A percentile compares a stretch with the other conserved stretches of the same genome.
These are phyloP conservation scores for Vesta saturnalis DNA, from an alignment of 2,888 invertebrate species.

Conservation along the genomic window DNA sequence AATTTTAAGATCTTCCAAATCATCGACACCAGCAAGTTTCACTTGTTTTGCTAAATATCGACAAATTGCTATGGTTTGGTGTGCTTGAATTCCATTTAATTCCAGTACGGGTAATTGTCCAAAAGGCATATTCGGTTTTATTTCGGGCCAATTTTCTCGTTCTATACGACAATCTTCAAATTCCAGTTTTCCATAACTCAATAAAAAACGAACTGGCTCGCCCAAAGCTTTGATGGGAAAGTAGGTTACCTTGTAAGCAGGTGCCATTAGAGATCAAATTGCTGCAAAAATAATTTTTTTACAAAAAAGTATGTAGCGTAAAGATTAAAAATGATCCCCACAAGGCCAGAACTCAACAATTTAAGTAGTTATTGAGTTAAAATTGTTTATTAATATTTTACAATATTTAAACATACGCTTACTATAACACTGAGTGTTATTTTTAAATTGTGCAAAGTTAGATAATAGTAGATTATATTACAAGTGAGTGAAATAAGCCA, in stretches of 20 bases:
- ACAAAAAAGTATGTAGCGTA: too few relatives aligned
- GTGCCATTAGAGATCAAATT: conserved; percentile 28
- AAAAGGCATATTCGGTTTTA: conserved; percentile 66
- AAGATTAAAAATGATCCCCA: too few relatives aligned
- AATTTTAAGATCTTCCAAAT: conserved; percentile 70
- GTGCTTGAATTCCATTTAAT: conserved; percentile 69
- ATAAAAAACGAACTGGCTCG: conserved; percentile 71
- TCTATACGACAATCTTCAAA: conserved; percentile 71
- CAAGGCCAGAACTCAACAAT: too few relatives aligned
- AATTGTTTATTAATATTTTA: too few relatives aligned
- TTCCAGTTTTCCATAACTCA: conserved; percentile 69
- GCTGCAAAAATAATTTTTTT: neutral
- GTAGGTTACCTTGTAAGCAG: conserved; percentile 69
- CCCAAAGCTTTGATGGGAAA: conserved; percentile 71
- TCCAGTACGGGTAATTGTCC: conserved; percentile 72
- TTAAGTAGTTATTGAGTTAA: too few relatives aligned
- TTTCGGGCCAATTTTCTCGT: conserved; percentile 53
- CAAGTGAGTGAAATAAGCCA: too few relatives aligned
- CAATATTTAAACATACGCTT: too few relatives aligned
- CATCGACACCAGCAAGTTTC: conserved; percentile 66
- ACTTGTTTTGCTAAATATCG: conserved; percentile 72
- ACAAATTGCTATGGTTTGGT: conserved; percentile 69
- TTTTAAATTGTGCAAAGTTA: too few relatives aligned
- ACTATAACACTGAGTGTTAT: too few relatives aligned
- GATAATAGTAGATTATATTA: too few relatives aligned